Evolutionary conservation across 2,888 invertebrate genomes (phyloP).

Genomic region (Ophioninae sp.): DNA sequence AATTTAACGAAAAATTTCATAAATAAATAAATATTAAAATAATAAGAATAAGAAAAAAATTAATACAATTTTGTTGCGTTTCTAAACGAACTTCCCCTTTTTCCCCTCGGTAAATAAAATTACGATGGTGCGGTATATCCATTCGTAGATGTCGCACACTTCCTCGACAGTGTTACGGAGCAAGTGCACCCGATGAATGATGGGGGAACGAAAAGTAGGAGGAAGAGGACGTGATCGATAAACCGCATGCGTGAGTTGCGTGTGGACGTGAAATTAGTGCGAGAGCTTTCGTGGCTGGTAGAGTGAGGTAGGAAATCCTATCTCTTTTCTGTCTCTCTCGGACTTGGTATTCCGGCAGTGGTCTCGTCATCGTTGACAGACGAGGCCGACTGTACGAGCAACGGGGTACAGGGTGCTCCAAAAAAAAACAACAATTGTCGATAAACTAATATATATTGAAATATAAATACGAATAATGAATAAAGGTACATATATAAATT

Average conservation of each 20-base stretch:
- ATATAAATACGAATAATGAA: too few relatives aligned
- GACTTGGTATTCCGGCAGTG: slow-evolving; percentile 1
- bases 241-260: slow-evolving; percentile 53
- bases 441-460: neutral
- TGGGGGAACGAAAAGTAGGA: neutral
- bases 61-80: too few relatives aligned
- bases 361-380: slow-evolving; percentile 52
- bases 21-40: too few relatives aligned
- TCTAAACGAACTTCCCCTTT: too few relatives aligned
- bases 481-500: too few relatives aligned
- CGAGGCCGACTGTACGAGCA: slow-evolving; percentile 45
- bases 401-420: too few relatives aligned
- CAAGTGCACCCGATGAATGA: slow-evolving; percentile 13
- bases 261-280: slow-evolving; percentile 56
- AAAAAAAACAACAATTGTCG: too few relatives aligned
- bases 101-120: neutral
- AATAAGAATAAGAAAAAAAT: too few relatives aligned
- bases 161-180: slow-evolving; percentile 8
- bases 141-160: neutral
- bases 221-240: slow-evolving; percentile 55
- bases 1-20: too few relatives aligned
- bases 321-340: neutral
- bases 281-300: slow-evolving; percentile 24
- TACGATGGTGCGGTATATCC: neutral
- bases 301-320: neutral